Conservation (phyloP, 2,113 vertebrate genomes). For the Amblyopsis rosae region DNA sequence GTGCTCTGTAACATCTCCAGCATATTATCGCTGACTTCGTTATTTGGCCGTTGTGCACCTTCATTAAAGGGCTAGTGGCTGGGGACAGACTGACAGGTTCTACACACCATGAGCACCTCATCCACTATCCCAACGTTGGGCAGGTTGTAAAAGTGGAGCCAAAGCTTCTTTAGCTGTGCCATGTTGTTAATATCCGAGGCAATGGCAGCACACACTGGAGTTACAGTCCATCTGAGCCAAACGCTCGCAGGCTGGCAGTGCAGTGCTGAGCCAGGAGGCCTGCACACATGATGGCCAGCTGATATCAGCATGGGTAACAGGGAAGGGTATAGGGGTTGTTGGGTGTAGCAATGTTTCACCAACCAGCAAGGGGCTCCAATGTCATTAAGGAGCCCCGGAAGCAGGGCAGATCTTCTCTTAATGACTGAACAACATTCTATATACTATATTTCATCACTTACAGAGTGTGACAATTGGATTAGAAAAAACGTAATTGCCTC, state of each 20-base stretch:
- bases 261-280: slow-evolving; percentile 49
- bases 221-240: slow-evolving; percentile 22
- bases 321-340: slow-evolving; percentile 39
- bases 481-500: no score
- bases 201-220: slow-evolving; percentile 35
- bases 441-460: no score
- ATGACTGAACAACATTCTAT: not conserved
- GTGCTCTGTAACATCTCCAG: not conserved
- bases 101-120: not conserved
- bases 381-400: no score
- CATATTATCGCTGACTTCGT: not conserved
- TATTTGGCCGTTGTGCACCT: not conserved
- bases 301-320: slow-evolving; percentile 51
- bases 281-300: slow-evolving; percentile 51
- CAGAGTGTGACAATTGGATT: no score
- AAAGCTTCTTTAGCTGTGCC: not conserved
- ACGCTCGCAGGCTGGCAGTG: slow-evolving; percentile 39
- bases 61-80: not conserved
- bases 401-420: not conserved
- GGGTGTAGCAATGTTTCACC: slow-evolving; percentile 25
- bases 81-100: not conserved
- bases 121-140: not conserved
- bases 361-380: no score
- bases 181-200: slow-evolving; percentile 8
- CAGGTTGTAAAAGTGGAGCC: not conserved